These are phyloP conservation scores for Carlito syrichta DNA, from an alignment of 2,113 vertebrate genomes.

Conservation along the genomic window DNA sequence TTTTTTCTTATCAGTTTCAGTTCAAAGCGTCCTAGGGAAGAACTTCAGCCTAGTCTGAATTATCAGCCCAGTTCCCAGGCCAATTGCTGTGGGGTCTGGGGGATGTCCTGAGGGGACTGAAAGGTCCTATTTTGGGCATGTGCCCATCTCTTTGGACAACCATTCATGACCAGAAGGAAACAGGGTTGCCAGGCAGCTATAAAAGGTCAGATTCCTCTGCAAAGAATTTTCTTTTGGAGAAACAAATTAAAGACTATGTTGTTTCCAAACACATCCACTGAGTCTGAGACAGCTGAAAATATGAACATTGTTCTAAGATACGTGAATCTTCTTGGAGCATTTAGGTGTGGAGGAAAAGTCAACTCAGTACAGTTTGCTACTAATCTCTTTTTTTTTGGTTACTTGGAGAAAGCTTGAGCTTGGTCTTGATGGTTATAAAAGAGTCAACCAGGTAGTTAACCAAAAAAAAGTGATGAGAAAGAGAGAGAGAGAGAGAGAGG, in stretches of 20 bases:
- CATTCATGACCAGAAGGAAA: too few species aligned
- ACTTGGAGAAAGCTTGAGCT: neutral
- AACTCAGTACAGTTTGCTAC: neutral
- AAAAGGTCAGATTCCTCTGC: neutral
- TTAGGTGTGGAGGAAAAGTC: neutral
- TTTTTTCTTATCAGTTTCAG: neutral
- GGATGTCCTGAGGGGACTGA: fast-evolving
- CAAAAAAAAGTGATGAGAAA: neutral
- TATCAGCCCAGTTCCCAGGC: too few species aligned
- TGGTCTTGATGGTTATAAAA: neutral
- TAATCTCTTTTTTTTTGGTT: neutral
- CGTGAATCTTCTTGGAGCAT: too few species aligned
- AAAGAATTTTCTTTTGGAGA: neutral
- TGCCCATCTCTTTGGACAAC: too few species aligned
- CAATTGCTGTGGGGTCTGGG: too few species aligned
- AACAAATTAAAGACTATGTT: neutral
- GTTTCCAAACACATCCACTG: neutral
- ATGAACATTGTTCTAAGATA: too few species aligned
- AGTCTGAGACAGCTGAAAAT: neutral
- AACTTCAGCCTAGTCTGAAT: too few species aligned
- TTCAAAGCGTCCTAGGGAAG: neutral
- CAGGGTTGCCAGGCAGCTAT: fast-evolving
- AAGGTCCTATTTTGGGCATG: fast-evolving
- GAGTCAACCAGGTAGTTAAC: too few species aligned
- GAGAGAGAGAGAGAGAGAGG: too few species aligned